A percentile compares a stretch with the other conserved stretches of the same genome.
These are phyloP conservation scores for Papilio demoleus DNA, from an alignment of 2,888 invertebrate species.

Conservation along the genomic window DNA sequence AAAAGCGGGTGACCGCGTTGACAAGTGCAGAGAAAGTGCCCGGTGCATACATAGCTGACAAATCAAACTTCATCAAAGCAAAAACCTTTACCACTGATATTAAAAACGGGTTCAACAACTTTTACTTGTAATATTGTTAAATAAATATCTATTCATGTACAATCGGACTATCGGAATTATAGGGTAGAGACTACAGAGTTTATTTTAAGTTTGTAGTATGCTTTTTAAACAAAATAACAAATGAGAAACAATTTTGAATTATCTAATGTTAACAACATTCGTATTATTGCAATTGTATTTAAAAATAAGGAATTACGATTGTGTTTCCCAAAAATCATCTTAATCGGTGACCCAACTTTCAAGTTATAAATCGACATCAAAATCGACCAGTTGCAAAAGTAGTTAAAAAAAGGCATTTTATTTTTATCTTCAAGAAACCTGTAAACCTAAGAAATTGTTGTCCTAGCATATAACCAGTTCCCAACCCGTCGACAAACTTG, in stretches of 20 bases:
- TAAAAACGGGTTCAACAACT: constrained; percentile 26
- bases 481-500: neutral
- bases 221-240: no score
- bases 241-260: no score
- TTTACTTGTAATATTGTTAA: constrained; percentile 33
- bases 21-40: constrained; percentile 53
- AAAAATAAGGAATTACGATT: neutral
- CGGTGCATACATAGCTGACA: constrained; percentile 27
- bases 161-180: neutral
- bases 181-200: neutral
- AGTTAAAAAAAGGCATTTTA: neutral
- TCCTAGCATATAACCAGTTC: constrained; percentile 18
- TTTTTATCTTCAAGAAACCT: constrained; percentile 5
- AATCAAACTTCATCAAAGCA: constrained; percentile 17
- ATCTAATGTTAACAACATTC: no score
- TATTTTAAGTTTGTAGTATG: no score
- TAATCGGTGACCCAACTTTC: neutral
- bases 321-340: neutral
- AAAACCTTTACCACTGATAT: constrained; percentile 15
- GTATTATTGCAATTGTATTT: neutral
- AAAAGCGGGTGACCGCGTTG: constrained; percentile 48
- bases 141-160: neutral
- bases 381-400: neutral
- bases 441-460: constrained; percentile 24
- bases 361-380: neutral